Base-by-base conservation (phyloP, 2,113 vertebrate species). In the Ptilorrhoa leucosticta region DNA sequence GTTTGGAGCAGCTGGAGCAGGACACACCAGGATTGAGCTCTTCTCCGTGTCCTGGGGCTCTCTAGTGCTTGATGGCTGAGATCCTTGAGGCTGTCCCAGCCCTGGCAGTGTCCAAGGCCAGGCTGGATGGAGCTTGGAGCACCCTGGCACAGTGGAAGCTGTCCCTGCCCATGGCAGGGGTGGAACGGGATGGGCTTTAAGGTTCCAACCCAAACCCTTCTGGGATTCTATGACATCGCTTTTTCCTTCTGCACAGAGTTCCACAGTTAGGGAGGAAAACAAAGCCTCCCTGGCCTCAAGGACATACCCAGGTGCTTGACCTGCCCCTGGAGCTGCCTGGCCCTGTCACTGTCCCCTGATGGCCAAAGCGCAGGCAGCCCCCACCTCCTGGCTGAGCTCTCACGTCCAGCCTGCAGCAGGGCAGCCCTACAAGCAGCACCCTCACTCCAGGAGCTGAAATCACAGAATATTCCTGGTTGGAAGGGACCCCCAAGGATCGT, bases 331-430 rank as follows among this genome's bases (percentile, higher is more conserved):
- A 72, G 40, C 56, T 56, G 81, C 83, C 71, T 83, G 66, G 39
- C 35, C 51, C 27, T 61, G 57, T 37, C 65, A 7, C 45, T 45
- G 48, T 28, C 51, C 70, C 14, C 65, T 16, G 33, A 20, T 33
- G 65, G 69, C 60, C 81, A 13, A 10, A 66, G 33, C 0, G 5
- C 22, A 83, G 87, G 5, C 22, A 83, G 87, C 66, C 31, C 31
- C 24, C 30, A 4, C 27, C 31, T 75, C 40, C 8, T 3, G 56
- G 12, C n/a, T 18, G n/a, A 76, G n/a, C 45, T 81, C 72, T 37
- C 7, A 2, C 0, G 2, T 19, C 61, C 48, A 3, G 78, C 13
- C 44, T 18, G 21, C 0, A 12, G 35, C 13, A 20, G 50, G 39
- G 50, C 15, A 86, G 66, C 66, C 28, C 47, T 12, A 7, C 33